Conservation (phyloP, 2,797 vertebrate species). For the Vireo griseus region DNA sequence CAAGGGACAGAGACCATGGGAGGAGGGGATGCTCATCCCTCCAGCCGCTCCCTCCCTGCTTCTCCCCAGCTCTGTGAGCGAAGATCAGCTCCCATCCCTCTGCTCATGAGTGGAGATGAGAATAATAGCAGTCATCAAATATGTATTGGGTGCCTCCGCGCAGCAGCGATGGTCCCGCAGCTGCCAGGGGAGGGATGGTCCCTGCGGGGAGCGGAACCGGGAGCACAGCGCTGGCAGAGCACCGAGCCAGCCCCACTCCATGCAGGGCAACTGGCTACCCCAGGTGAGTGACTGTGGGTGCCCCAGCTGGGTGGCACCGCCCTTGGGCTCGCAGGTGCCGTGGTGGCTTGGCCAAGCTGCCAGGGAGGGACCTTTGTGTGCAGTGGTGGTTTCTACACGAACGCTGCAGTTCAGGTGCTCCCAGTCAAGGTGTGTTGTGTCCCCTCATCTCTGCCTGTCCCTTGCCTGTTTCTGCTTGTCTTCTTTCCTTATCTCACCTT, state of each 20-base stretch:
- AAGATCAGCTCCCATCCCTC: conserved; percentile 64
- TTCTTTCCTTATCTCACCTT: not conserved
- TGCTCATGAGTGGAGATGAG: conserved; percentile 76
- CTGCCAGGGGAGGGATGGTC: not conserved
- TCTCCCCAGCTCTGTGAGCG: not conserved
- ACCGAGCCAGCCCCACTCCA: rapidly evolving
- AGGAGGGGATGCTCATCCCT: not conserved
- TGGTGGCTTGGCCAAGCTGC: rapidly evolving
- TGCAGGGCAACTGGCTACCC: not conserved
- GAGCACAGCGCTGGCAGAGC: not conserved
- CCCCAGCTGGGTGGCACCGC: rapidly evolving
- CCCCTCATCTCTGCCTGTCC: not conserved
- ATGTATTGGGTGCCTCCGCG: conserved; percentile 77
- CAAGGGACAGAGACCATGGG: rapidly evolving
- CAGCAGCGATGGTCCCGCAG: not conserved
- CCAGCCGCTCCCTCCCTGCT: not conserved
- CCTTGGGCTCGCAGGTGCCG: not conserved
- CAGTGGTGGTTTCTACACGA: rapidly evolving
- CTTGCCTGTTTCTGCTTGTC: not conserved
- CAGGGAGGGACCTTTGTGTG: not conserved
- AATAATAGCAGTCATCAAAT: conserved; percentile 94
- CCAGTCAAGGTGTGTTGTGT: rapidly evolving
- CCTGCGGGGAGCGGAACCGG: rapidly evolving
- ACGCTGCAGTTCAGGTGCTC: rapidly evolving
- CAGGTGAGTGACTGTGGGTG: conserved; percentile 22